Evolutionary conservation across 2,113 vertebrate species (phyloP).

Genomic region (Mustela lutreola): DNA sequence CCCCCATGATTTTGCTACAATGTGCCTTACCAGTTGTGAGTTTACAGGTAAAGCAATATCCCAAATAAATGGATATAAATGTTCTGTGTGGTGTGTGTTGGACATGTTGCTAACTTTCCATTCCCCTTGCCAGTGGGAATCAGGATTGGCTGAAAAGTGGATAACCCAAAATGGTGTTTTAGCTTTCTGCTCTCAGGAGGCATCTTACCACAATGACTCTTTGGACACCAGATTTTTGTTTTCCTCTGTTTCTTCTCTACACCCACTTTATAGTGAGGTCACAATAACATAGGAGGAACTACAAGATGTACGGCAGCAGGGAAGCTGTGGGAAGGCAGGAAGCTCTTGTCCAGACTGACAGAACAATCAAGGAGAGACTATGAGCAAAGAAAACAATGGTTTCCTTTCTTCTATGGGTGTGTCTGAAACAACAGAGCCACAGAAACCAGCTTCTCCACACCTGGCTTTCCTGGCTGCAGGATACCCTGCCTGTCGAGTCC

Average conservation of each 20-base stretch:
- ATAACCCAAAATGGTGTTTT: background rate
- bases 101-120: background rate
- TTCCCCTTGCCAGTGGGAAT: background rate
- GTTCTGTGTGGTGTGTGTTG: background rate
- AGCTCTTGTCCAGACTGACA: background rate
- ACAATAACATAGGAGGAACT: background rate
- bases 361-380: background rate
- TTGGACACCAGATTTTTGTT: background rate
- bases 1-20: background rate
- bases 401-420: background rate
- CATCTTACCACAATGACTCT: background rate
- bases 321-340: background rate
- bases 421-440: background rate
- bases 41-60: slow-evolving; percentile 31
- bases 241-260: background rate
- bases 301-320: background rate
- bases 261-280: background rate
- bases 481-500: background rate
- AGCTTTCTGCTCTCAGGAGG: background rate
- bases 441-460: background rate
- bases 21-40: slow-evolving; percentile 61
- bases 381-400: background rate
- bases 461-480: background rate
- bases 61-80: slow-evolving; percentile 60
- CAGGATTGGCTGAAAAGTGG: background rate